Base-by-base conservation (phyloP, 2,888 invertebrate species). In the Epinotia demarniana region DNA sequence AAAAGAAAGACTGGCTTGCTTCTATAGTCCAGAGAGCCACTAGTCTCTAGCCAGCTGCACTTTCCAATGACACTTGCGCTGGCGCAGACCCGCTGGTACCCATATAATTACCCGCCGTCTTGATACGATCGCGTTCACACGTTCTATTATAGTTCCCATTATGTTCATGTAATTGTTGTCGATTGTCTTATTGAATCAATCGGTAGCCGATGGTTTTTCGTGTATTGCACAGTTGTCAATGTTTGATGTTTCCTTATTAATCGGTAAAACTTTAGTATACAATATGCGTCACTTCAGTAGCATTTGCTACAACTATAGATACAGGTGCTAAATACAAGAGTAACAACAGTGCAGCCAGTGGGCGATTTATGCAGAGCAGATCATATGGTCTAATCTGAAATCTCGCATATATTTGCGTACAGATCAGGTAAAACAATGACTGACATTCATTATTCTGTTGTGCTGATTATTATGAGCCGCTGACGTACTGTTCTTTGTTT, bases 341-440 rank as follows among this genome's bases (percentile, higher is more conserved):
- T 39, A 60, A 55, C 60, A 73, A 72, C 73, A 69, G 49, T 49
- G 67, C 72, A 64, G 75, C 68, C 71, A 68, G 57, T 75, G 76
- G 73, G 78, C 76, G 72, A 39, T 61, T 69, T 67, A 76, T 76
- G 67, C 73, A 68, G 53, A 76, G n/a, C 58, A 76, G 76, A 76
- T 69, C 73, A 72, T 75, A 75, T 61, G 61, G 58, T 79, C 81
- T 80, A 81, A 84, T 86, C 84, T 84, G 66, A 80, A 82, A 85
- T 84, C 83, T 80, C 79, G 85, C 85, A 88, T 89, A 85, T 80
- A 88, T 89, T 87, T 85, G 86, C 87, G 81, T 86, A 83, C 76
- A 78, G 84, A 87, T 81, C 80, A 85, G 82, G 78, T 78, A 80
- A 85, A 85, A 89, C 88, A 89, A 88, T 89, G 86, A 85, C 76